Evolutionary conservation across 2,113 vertebrate genomes (phyloP), one percentile per base, ranked within the genome.

Genomic region (Entomyzon cyanotis): DNA sequence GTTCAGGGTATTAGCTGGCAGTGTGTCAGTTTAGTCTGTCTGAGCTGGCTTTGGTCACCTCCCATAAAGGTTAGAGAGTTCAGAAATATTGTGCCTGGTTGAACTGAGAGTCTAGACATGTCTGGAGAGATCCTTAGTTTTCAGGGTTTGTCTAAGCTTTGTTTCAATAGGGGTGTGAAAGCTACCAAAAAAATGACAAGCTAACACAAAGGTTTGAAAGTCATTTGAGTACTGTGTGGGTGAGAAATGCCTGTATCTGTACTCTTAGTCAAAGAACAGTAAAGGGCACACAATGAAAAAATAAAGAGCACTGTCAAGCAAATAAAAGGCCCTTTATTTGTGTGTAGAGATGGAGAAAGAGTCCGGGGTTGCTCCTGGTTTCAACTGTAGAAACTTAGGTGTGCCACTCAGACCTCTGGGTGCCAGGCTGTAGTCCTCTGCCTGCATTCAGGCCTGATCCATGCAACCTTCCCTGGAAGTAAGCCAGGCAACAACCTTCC

Each of bases 61-160:
- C 97, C 97, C 95, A 82, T 89, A 88, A 87, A 97, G 98, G 97
- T 96, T 98, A 96, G 97, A 97, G 97, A 97, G 98, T 98, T 98
- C 96, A 97, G 86, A 95, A 97, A 96, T 97, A 96, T 50, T 96
- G 96, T 97, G 95, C 96, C 92, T 88, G 75, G 94, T 90, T 96
- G 93, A 97, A 95, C 94, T 94, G 93, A 93, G 88, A 90, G 98
- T 98, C 98, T 98, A 98, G 98, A 98, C 98, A 85, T 95, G 97
- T 98, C 98, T 98, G 97, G 90, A 96, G 95, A 91, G 94, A 94
- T 97, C 94, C 97, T 97, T 98, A 97, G 96, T 94, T 95, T 97
- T 96, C 84, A 97, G 79, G 87, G 87, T 97, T 96, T 96, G 93
- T 98, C 96, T 97, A 97, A 96, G 97, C 96, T 98, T 98, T 97